Conservation (phyloP, 2,797 vertebrate genomes). For the Enteromius fasciolatus region DNA sequence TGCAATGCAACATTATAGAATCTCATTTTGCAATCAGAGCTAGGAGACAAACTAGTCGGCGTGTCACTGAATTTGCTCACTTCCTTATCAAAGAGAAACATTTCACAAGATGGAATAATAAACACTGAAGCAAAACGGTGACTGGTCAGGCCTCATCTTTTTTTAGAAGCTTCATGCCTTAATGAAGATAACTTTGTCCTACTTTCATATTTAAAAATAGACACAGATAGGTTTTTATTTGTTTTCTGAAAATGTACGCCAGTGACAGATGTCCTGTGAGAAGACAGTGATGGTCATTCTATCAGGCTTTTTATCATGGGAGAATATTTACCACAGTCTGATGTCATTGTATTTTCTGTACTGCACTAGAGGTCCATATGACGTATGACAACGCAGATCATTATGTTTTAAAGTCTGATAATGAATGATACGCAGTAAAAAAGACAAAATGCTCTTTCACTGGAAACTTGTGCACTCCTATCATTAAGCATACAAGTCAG, state of each 20-base stretch:
- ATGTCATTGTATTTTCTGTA: slow-evolving; percentile 63
- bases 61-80: slow-evolving; percentile 37
- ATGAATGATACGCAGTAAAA: slow-evolving; percentile 47
- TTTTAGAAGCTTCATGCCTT: slow-evolving; percentile 38
- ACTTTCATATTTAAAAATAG: slow-evolving; percentile 51
- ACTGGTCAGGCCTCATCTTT: slow-evolving; percentile 31
- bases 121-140: slow-evolving; percentile 25
- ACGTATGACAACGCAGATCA: slow-evolving; percentile 68
- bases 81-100: slow-evolving; percentile 48
- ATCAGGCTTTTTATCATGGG: slow-evolving; percentile 14
- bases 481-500: slow-evolving; percentile 65
- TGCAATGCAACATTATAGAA: slow-evolving; percentile 59
- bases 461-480: slow-evolving; percentile 63
- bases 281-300: slow-evolving; percentile 12
- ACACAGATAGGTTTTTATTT: slow-evolving; percentile 29
- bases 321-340: slow-evolving; percentile 51
- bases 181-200: slow-evolving; percentile 36
- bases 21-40: slow-evolving; percentile 44
- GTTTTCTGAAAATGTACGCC: slow-evolving; percentile 14
- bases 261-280: neutral
- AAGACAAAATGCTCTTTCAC: slow-evolving; percentile 49
- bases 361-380: slow-evolving; percentile 71
- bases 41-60: slow-evolving; percentile 21
- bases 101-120: slow-evolving; percentile 44
- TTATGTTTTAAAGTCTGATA: slow-evolving; percentile 76